Evolutionary conservation across 1,140 invertebrate genomes (phyloP), one percentile per base, ranked within the genome.

Genomic region (Nephotettix cincticeps): DNA sequence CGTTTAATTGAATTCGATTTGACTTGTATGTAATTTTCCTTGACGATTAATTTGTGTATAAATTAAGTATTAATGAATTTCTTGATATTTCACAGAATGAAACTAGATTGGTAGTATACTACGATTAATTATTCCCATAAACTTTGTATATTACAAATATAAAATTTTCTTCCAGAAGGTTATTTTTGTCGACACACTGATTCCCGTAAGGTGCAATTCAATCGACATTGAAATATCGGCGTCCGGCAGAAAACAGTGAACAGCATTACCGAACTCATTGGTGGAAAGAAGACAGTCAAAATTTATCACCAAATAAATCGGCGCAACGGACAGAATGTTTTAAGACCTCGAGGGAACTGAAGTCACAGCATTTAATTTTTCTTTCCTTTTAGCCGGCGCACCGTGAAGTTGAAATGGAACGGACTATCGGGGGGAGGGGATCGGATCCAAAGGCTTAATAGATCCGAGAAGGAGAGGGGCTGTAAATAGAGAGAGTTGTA

Each of bases 311-410:
- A 61, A 61, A 61, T 61, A 61, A 61, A 61, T 61, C 56, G 9
- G 23, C 6, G 14, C 56, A 61, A 11, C 21, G 56, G 56, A 61
- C 56, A 61, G 56, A 61, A 61, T 61, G 56, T 29, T 61, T 61
- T 61, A 61, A 61, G 27, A 23, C 21, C 27, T 29, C 27, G 56
- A 61, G 21, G 47, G 56, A 61, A 25, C 56, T 61, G 28, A 61
- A 61, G 56, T 61, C 56, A 61, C 56, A 61, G 56, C 56, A 61
- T 61, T 61, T 61, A 61, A 61, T 61, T 61, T 61, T 61, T 61
- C 56, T 61, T 61, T 61, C 56, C 56, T 61, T 61, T 61, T 61
- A 61, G 25, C 56, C 13, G 23, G 25, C 21, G 27, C 56, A 13
- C 25, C 14, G 56, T 61, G 56, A 29, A 23, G 56, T 4, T 27